Evolutionary conservation across 1,140 invertebrate species (phyloP).

Genomic region (Branchinecta lynchi): DNA sequence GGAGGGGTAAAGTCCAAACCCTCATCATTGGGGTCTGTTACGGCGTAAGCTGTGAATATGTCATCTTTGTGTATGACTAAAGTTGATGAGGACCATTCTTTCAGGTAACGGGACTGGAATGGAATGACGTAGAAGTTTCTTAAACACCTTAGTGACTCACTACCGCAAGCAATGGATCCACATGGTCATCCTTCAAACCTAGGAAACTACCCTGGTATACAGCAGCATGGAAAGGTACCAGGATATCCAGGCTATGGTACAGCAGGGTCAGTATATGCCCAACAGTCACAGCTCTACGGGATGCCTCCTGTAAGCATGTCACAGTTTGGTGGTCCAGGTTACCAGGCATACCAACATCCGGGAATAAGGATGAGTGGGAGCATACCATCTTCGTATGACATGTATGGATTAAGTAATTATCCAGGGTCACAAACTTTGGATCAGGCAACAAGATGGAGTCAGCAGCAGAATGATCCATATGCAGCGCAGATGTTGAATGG

Average conservation of each 20-base stretch:
- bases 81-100: too few relatives aligned
- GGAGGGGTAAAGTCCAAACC: too few relatives aligned
- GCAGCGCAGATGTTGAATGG: background rate
- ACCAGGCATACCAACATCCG: background rate
- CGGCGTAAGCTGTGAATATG: too few relatives aligned
- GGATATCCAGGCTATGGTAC: background rate
- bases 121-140: too few relatives aligned
- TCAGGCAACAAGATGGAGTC: slow-evolving; percentile 2
- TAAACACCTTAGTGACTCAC: too few relatives aligned
- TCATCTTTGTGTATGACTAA: too few relatives aligned
- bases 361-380: background rate
- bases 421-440: background rate
- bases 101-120: too few relatives aligned
- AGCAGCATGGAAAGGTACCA: background rate
- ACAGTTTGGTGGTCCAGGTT: background rate
- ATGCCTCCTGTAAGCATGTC: background rate
- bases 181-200: slow-evolving; percentile 8
- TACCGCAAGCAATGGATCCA: background rate
- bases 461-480: slow-evolving; percentile 7
- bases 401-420: slow-evolving; percentile 1
- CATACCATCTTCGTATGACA: background rate
- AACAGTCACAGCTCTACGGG: background rate
- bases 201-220: background rate
- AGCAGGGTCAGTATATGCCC: background rate
- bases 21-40: too few relatives aligned